Conservation (phyloP, 2,113 vertebrate species). For the Stictonetta naevosa region DNA sequence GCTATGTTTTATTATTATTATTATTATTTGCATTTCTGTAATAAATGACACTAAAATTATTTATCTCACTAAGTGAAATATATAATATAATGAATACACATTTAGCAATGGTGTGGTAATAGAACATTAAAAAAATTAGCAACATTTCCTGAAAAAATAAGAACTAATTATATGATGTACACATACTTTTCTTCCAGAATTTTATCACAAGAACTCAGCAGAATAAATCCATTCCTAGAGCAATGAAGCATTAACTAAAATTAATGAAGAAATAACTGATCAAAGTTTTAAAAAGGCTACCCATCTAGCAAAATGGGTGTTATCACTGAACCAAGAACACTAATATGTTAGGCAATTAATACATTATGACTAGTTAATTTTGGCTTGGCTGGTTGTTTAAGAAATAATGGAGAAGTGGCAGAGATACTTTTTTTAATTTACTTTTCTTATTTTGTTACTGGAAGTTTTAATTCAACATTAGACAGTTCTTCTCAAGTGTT, state of each 20-base stretch:
- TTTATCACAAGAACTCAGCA: background rate
- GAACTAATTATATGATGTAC: background rate
- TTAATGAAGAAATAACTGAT: background rate
- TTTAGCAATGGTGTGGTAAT: background rate
- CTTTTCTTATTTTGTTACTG: background rate
- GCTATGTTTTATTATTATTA: too few relatives aligned
- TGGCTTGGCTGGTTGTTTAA: slow-evolving; percentile 10
- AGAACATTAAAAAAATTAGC: background rate
- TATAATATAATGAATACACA: background rate
- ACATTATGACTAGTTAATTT: background rate
- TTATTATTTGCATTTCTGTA: background rate
- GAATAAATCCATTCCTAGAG: background rate
- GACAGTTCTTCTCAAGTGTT: background rate
- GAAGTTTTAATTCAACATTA: slow-evolving; percentile 41
- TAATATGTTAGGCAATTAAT: background rate
- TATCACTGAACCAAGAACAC: background rate
- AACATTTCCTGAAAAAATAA: background rate
- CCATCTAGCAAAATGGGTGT: background rate
- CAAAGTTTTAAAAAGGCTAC: background rate
- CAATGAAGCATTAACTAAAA: background rate
- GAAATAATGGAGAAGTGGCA: background rate
- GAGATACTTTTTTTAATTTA: background rate
- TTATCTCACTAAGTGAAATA: background rate
- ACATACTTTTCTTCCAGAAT: background rate
- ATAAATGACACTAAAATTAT: background rate